Base-by-base conservation (phyloP, 2,888 invertebrate genomes). In the Teleogryllus oceanicus region DNA sequence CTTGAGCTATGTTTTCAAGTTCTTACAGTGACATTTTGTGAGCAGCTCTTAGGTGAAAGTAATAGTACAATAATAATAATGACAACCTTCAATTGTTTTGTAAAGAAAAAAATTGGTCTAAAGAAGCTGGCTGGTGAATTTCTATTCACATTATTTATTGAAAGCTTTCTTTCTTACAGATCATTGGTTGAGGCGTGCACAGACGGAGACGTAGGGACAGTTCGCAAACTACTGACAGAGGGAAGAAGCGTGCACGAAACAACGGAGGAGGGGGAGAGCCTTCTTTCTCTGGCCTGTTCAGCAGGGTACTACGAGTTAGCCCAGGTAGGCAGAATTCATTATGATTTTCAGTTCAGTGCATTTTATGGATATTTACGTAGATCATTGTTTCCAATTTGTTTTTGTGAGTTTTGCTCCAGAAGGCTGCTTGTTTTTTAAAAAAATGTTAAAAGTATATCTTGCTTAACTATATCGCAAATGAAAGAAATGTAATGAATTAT, bases 221-320 rank as follows among this genome's bases (percentile, higher is more conserved):
- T 98, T 80, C 92, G 94, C 84, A 95, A 96, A 87, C 91, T 98
- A 83, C 91, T 98, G 82, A 96, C 96, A 78, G 97, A 98, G 88
- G 97, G 97, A 78, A 92, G 96, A 81, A 96, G 95, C 85, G 95
- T 97, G 82, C 96, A 97, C 90, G 98, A 98, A 89, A 96, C 97
- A 83, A 97, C 96, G 82, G 98, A 98, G 88, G 98, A 98, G 88
- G 98, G 98, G 83, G 98, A 99, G 88, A 97, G 97, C 85, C 90
- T 99, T 83, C 90, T 99, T 83, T 97, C 97, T 80, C 92, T 98
- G 85, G 98, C 98, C 82, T 98, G 98, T 88, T 97, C 97, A 82
- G 97, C 98, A 82, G 98, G 98, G 78, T 98, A 98, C 89, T 98
- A 95, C 89, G 98, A 98, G 89, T 91, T 98, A 84, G 98, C 97